Conservation (phyloP, 2,888 invertebrate genomes). For the Ischnus inquisitorius region DNA sequence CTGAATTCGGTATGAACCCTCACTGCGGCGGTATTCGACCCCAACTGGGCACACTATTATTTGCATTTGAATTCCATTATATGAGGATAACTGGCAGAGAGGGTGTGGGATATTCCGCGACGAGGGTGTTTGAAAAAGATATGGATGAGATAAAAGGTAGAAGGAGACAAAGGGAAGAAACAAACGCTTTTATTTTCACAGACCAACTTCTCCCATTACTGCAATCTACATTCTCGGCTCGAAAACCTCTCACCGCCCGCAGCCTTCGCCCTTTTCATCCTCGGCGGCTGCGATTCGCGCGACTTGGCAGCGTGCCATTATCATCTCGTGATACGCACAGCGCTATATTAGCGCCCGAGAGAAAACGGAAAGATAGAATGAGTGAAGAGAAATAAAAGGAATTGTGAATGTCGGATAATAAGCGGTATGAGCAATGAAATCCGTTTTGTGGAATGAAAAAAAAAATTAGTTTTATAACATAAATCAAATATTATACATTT, state of each 20-base stretch:
- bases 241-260: constrained; percentile 17
- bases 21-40: constrained; percentile 3
- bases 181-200: constrained; percentile 50
- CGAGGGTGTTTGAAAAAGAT: constrained; percentile 42
- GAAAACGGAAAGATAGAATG: constrained; percentile 46
- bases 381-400: constrained; percentile 42
- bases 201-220: constrained; percentile 56
- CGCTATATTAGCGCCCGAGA: constrained; percentile 50
- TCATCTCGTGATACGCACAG: constrained; percentile 69
- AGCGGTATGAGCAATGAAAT: constrained; percentile 7
- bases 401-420: constrained; percentile 30
- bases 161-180: constrained; percentile 15
- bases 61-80: constrained; percentile 44
- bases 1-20: constrained; percentile 49
- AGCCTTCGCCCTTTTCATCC: constrained; percentile 35
- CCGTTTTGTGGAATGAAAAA: background rate
- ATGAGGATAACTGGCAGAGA: constrained; percentile 17
- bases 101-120: background rate
- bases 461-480: background rate
- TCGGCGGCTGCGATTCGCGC: background rate
- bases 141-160: constrained; percentile 14
- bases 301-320: constrained; percentile 74
- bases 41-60: constrained; percentile 42
- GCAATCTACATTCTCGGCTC: constrained; percentile 51
- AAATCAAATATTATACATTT: background rate